Percentiles rank a stretch among this genome's conserved stretches.
These are phyloP conservation scores for Amblyopsis hoosieri DNA, from an alignment of 2,797 vertebrate species.

Conservation along the genomic window DNA sequence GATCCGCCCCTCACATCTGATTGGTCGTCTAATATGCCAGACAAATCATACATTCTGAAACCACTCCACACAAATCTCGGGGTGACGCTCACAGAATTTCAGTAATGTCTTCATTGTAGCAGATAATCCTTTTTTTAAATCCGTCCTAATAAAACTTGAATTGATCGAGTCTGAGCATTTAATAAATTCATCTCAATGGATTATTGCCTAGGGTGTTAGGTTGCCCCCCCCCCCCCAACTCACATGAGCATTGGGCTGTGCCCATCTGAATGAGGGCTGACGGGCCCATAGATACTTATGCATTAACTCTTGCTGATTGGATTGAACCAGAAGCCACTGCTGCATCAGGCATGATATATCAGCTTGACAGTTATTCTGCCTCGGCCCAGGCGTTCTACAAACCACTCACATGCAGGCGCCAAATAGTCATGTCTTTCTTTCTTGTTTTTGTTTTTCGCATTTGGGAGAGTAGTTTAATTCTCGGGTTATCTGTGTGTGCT, in stretches of 20 bases:
- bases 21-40: too few relatives aligned
- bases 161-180: too few relatives aligned
- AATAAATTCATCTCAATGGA: too few relatives aligned
- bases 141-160: too few relatives aligned
- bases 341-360: conserved; percentile 45
- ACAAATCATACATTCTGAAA: too few relatives aligned
- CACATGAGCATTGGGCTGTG: conserved; percentile 21
- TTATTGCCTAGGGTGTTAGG: too few relatives aligned
- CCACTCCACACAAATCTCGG: too few relatives aligned
- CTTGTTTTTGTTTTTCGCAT: neutral
- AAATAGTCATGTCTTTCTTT: neutral
- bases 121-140: too few relatives aligned
- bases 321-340: conserved; percentile 49
- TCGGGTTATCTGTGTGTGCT: conserved; percentile 14
- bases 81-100: too few relatives aligned
- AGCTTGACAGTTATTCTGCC: conserved; percentile 33
- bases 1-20: too few relatives aligned
- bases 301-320: conserved; percentile 50
- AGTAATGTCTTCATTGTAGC: too few relatives aligned
- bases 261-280: conserved; percentile 14
- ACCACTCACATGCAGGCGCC: conserved; percentile 1
- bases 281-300: conserved; percentile 35
- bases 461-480: conserved; percentile 11
- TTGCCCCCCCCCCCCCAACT: neutral
- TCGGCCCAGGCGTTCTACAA: conserved; percentile 15